phyloP scores from a whole-genome alignment of 1,140 invertebrate species.

The Papilio aristodemus region DNA sequence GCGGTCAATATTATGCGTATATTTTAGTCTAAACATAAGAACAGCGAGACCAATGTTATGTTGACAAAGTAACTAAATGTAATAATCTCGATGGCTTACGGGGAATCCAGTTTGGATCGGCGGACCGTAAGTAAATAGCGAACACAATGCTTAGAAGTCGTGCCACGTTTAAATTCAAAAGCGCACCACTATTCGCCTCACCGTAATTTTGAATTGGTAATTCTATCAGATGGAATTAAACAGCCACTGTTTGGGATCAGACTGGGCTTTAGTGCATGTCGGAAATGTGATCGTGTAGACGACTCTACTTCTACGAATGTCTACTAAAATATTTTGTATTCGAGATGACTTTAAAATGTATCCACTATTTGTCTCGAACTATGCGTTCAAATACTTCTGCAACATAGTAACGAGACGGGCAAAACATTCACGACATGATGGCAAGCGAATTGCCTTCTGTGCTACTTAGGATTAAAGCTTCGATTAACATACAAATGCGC shows the following conservation, averaged over 20 bases:
- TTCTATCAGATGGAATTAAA: constrained; percentile 22
- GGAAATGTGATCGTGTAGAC: not conserved
- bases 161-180: constrained; percentile 22
- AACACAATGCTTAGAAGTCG: constrained; percentile 20
- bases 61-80: not conserved
- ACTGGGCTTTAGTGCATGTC: constrained; percentile 4
- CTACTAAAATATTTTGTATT: not conserved
- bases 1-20: not conserved
- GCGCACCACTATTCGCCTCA: constrained; percentile 20
- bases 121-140: constrained; percentile 8
- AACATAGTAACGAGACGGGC: not conserved
- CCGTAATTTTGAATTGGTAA: constrained; percentile 22
- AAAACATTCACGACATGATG: not conserved
- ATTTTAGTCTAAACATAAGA: not conserved
- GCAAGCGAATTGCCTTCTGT: not conserved
- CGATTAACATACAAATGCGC: not conserved
- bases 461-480: constrained; percentile 13
- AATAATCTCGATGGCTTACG: constrained; percentile 16
- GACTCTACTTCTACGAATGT: not conserved
- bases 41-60: not conserved
- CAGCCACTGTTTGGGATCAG: constrained; percentile 19
- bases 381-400: not conserved
- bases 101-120: constrained; percentile 8
- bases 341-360: not conserved
- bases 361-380: not conserved